Percentiles rank a stretch among this genome's conserved stretches.
Evolutionary conservation across 2,888 invertebrate genomes (phyloP).

Genomic region (Sesamia inferens): DNA sequence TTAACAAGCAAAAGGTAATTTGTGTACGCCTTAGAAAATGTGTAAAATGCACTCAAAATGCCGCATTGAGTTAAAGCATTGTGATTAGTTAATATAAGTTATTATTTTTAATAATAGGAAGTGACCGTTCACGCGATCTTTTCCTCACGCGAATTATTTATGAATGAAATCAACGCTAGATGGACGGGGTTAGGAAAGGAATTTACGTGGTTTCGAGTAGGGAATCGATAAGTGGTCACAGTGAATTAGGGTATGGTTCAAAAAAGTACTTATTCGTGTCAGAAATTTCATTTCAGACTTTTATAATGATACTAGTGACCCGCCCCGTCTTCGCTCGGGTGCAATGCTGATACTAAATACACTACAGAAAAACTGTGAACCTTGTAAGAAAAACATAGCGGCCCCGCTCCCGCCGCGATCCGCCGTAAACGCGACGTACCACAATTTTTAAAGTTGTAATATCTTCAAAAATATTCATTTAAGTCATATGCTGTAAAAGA

Average conservation of each 20-base stretch:
- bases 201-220: neutral
- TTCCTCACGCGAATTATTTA: conserved; percentile 15
- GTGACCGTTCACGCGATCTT: conserved; percentile 9
- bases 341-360: no score
- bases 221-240: neutral
- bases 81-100: conserved; percentile 26
- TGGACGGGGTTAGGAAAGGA: neutral
- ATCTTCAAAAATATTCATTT: no score
- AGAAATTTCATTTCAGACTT: neutral
- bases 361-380: no score
- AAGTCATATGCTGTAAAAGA: no score
- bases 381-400: no score
- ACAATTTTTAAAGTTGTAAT: no score
- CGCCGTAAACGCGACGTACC: no score
- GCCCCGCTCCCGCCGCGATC: no score
- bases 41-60: conserved; percentile 26
- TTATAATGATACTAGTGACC: neutral
- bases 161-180: neutral
- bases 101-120: conserved; percentile 31
- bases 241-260: neutral
- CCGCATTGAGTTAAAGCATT: conserved; percentile 10
- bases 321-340: no score
- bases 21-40: conserved; percentile 26
- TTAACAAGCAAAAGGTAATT: conserved; percentile 15
- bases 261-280: neutral